Base-by-base conservation (phyloP, 2,113 vertebrate species). In the Tamias sibiricus region DNA sequence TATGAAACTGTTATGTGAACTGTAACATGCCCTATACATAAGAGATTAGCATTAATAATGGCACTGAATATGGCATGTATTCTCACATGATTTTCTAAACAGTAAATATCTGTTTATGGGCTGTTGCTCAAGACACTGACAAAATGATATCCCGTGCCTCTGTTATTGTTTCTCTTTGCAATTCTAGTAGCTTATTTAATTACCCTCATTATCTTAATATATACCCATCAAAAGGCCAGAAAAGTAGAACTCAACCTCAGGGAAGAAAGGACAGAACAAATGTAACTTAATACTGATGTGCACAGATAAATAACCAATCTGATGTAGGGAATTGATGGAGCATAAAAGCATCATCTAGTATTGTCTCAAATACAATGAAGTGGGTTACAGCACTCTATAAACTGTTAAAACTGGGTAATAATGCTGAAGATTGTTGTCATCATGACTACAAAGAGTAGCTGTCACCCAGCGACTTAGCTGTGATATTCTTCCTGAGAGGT, bases 331-430 rank as follows among this genome's bases (percentile, higher is more conserved):
- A 64, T 71, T 59, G 42, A 90, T 83, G 62, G 90, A 71, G 52
- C 22, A 30, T 75, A 59, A 20, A 71, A 54, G 11, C 37, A 71
- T 79, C 49, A 87, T 24, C 66, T 79, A 44, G 24, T 57, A 49
- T 37, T 81, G 37, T 75, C 35, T 96, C 40, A 86, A 76, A 81
- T 85, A 85, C 66, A 95, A 22, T 75, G 30, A 86, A 86, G 59
- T 93, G 28, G 72, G 54, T 91, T 91, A 95, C 37, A 80, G 69
- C 11, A 14, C 20, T 94, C 81, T 90, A 2, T 96, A 74, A 95
- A 93, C 93, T 94, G 79, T 74, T 96, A 95, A 95, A 94, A 35
- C 77, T 89, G 62, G 82, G 52, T 93, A 94, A 96, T 95, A 95
- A 91, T 88, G 68, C 82, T 86, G 86, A 86, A 35, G 79, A 91